phyloP scores from a whole-genome alignment of 2,888 invertebrate genomes.

The Platypus cylindrus region DNA sequence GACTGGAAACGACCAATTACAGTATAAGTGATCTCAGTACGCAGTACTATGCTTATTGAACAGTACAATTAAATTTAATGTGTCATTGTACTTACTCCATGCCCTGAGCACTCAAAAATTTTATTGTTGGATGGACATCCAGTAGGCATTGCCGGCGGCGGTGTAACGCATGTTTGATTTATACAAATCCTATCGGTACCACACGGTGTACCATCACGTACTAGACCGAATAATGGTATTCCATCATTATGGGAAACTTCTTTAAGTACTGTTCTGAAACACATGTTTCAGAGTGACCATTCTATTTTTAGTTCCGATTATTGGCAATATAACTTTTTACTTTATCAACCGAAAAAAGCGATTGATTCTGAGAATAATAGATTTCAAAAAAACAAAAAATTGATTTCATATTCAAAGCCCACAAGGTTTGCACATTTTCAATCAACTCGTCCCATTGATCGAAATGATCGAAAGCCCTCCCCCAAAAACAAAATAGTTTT shows the following conservation, averaged over 20 bases:
- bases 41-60: too few relatives aligned
- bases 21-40: too few relatives aligned
- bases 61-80: too few relatives aligned
- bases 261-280: slow-evolving; percentile 58
- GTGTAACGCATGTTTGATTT: slow-evolving; percentile 84
- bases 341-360: too few relatives aligned
- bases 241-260: slow-evolving; percentile 46
- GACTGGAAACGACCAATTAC: too few relatives aligned
- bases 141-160: slow-evolving; percentile 71
- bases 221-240: slow-evolving; percentile 72
- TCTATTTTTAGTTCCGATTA: too few relatives aligned
- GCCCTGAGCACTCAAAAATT: slow-evolving; percentile 83
- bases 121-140: slow-evolving; percentile 84
- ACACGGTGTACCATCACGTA: slow-evolving; percentile 88
- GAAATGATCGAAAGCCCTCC: too few relatives aligned
- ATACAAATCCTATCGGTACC: slow-evolving; percentile 87
- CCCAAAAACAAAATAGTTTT: too few relatives aligned
- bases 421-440: neutral
- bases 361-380: too few relatives aligned
- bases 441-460: neutral
- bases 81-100: slow-evolving; percentile 95
- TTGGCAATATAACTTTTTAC: too few relatives aligned
- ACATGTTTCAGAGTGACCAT: too few relatives aligned
- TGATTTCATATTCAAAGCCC: neutral
- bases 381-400: too few relatives aligned